Evolutionary conservation across 2,797 vertebrate species (phyloP), one percentile per base, ranked within the genome.

Genomic region (Protosalanx chinensis): DNA sequence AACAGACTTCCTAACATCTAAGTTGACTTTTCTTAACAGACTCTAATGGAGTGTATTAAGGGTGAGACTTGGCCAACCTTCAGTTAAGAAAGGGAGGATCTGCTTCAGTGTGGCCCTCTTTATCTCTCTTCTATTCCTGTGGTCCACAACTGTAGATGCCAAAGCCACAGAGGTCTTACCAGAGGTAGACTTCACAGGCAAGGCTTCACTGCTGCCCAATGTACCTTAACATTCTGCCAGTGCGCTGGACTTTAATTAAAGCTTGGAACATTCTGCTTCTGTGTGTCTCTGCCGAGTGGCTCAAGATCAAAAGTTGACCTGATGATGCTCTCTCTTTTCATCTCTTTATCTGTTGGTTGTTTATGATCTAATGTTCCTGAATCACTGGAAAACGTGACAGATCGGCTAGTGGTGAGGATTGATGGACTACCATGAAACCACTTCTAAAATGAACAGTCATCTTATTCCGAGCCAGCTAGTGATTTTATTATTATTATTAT

Each of bases 251-350:
- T 76, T 81, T 71, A 37, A 74, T 81, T 77, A 72, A 74, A 72
- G 56, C 13, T 62, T 70, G 37, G 15, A 67, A 56, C 18, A 32
- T 71, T 51, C 30, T 60, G 62, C 30, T 63, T 23, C 59, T 69
- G 23, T 71, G 64, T 71, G 61, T 70, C 53, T 74, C 73, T 75
- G 82, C 84, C 67, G 90, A 89, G 91, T 88, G 85, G 68, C 84
- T 72, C 82, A 84, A 80, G 84, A 91, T 75, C 79, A 73, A 67
- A 77, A 75, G 81, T 64, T 20, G 18, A 63, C 64, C 59, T 12
- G 30, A 70, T 37, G 33, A 71, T 57, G 83, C 85, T 63, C 18
- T 59, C 61, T 83, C 84, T 68, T 64, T 67, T 66, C 27, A 68
- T 32, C 29, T 64, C 46, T 46, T 63, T 35, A 23, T 20, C 16